These are phyloP conservation scores for Hirudo medicinalis DNA, from an alignment of 1,140 invertebrate species.

Conservation along the genomic window DNA sequence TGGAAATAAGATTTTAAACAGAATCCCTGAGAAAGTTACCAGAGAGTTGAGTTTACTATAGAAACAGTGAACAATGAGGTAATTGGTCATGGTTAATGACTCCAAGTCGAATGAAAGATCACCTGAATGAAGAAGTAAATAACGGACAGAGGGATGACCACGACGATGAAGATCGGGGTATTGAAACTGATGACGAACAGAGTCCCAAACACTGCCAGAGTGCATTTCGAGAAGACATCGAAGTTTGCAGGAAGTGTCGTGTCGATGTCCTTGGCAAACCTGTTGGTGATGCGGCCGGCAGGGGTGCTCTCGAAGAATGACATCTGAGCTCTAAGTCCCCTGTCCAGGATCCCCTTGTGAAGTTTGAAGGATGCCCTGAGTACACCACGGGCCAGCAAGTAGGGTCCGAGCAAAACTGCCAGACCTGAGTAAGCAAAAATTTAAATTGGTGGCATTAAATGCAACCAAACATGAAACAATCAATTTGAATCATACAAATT, in stretches of 20 bases:
- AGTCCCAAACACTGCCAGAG: slow-evolving; percentile 14
- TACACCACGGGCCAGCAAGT: slow-evolving; percentile 16
- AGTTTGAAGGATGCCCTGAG: slow-evolving; percentile 15
- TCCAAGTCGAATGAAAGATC: background rate
- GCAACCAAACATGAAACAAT: too few species aligned
- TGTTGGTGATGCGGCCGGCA: slow-evolving; percentile 52
- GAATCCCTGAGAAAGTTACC: background rate
- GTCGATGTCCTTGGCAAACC: slow-evolving; percentile 48
- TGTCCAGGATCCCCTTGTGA: slow-evolving; percentile 27
- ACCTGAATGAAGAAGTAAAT: slow-evolving; percentile 22
- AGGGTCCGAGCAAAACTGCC: slow-evolving; percentile 9
- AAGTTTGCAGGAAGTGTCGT: slow-evolving; percentile 34
- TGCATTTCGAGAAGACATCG: slow-evolving; percentile 2
- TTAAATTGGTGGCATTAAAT: too few species aligned
- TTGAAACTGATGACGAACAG: slow-evolving; percentile 21
- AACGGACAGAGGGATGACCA: slow-evolving; percentile 10
- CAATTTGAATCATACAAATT: too few species aligned
- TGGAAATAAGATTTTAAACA: too few species aligned
- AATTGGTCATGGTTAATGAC: background rate
- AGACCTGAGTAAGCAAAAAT: background rate
- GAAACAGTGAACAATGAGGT: background rate
- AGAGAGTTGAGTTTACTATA: too few species aligned
- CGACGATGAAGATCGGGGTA: slow-evolving; percentile 16
- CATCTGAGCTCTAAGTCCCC: slow-evolving; percentile 53
- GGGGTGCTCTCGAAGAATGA: slow-evolving; percentile 53